Percentiles rank a stretch among this genome's conserved stretches.
Conservation (phyloP, 2,797 vertebrate genomes). For the Diplodus sargus region DNA sequence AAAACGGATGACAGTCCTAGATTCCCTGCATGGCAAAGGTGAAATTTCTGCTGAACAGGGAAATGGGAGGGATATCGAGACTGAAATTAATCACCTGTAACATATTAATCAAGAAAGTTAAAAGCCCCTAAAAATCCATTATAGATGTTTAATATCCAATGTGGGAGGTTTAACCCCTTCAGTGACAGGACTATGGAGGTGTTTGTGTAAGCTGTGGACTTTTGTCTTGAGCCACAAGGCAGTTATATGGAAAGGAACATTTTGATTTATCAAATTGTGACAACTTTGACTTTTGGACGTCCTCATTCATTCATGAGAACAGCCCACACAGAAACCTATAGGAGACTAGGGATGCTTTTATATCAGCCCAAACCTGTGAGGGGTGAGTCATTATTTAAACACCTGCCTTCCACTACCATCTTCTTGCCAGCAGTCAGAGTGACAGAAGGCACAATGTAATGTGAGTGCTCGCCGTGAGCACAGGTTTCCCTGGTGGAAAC, state of each 20-base stretch:
- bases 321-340: background rate
- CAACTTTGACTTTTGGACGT: background rate
- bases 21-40: constrained; percentile 37
- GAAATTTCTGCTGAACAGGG: constrained; percentile 50
- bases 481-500: constrained; percentile 49
- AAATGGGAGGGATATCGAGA: constrained; percentile 20
- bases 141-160: constrained; percentile 30
- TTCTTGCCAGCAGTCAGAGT: constrained; percentile 33
- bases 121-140: constrained; percentile 50
- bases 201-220: background rate
- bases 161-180: constrained; percentile 24
- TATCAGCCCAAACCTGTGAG: constrained; percentile 16
- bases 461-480: constrained; percentile 41
- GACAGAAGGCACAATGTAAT: constrained; percentile 51
- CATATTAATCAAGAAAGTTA: constrained; percentile 53
- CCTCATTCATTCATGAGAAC: constrained; percentile 5
- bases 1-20: constrained; percentile 13
- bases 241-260: background rate
- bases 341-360: constrained; percentile 3
- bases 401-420: constrained; percentile 27
- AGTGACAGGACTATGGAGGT: background rate
- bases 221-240: background rate
- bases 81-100: constrained; percentile 44
- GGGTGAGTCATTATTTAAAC: constrained; percentile 45
- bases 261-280: constrained; percentile 5